Percentiles rank a stretch among this genome's conserved stretches.
Evolutionary conservation across 1,140 invertebrate species (phyloP).

Genomic region (Ceratoteleas bidentatus): DNA sequence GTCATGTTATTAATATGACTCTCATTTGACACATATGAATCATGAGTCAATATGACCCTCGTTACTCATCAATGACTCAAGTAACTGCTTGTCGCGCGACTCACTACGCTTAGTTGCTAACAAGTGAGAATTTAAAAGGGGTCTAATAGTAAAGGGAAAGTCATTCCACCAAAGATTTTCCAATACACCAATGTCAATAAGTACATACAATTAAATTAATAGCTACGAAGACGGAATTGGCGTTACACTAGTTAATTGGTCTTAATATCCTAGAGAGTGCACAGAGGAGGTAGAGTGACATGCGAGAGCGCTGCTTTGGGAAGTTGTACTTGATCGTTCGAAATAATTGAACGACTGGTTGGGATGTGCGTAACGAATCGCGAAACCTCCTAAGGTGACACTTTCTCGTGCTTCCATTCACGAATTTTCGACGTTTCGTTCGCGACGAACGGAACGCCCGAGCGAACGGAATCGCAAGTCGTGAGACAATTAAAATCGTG

Average conservation of each 20-base stretch:
- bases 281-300: constrained; percentile 29
- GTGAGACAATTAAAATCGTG: too few species aligned
- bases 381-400: constrained; percentile 12
- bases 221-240: constrained; percentile 9
- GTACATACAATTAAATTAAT: not conserved
- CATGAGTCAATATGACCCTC: too few species aligned
- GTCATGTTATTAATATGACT: too few species aligned
- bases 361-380: constrained; percentile 13
- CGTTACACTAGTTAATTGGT: not conserved
- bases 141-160: not conserved
- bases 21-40: too few species aligned
- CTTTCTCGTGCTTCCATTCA: too few species aligned
- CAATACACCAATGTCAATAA: constrained; percentile 6
- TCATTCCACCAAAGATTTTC: not conserved
- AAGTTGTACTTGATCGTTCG: not conserved
- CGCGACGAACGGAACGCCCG: too few species aligned
- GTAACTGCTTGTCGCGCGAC: too few species aligned
- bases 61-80: too few species aligned
- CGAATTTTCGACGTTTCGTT: too few species aligned
- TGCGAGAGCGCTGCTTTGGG: constrained; percentile 20
- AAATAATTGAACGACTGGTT: constrained; percentile 4
- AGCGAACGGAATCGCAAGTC: too few species aligned
- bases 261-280: constrained; percentile 25
- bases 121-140: not conserved
- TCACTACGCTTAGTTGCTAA: too few species aligned